Evolutionary conservation across 2,797 vertebrate species (phyloP).

Genomic region (Acomys russatus): DNA sequence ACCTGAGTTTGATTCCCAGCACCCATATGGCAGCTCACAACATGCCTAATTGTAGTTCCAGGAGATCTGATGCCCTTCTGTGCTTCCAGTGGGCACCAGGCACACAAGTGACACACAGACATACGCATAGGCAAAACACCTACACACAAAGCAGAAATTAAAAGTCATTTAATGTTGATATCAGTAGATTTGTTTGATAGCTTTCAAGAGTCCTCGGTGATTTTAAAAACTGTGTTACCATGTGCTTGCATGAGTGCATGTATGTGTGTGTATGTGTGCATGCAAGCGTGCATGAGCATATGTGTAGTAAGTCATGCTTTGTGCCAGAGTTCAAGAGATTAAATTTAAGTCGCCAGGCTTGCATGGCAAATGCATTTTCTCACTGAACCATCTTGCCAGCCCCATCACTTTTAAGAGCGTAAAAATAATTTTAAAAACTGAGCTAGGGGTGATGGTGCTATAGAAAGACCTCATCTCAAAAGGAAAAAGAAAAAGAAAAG

Average conservation of each 20-base stretch:
- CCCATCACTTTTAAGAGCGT: background rate
- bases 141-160: background rate
- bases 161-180: background rate
- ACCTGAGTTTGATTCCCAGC: background rate
- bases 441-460: background rate
- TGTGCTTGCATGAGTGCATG: background rate
- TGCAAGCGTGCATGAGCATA: background rate
- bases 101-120: background rate
- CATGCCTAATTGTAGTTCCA: no score
- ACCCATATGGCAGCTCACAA: background rate
- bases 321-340: background rate
- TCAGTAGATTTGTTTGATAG: background rate
- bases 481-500: background rate
- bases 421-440: constrained; percentile 11
- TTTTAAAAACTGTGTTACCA: background rate
- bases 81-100: background rate
- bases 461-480: background rate
- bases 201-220: background rate
- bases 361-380: background rate
- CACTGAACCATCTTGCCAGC: background rate
- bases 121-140: background rate
- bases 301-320: no score
- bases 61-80: background rate
- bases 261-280: background rate
- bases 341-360: background rate